Conservation (phyloP, 1,140 invertebrate genomes). For the Pseudomyrmex dendroicus region DNA sequence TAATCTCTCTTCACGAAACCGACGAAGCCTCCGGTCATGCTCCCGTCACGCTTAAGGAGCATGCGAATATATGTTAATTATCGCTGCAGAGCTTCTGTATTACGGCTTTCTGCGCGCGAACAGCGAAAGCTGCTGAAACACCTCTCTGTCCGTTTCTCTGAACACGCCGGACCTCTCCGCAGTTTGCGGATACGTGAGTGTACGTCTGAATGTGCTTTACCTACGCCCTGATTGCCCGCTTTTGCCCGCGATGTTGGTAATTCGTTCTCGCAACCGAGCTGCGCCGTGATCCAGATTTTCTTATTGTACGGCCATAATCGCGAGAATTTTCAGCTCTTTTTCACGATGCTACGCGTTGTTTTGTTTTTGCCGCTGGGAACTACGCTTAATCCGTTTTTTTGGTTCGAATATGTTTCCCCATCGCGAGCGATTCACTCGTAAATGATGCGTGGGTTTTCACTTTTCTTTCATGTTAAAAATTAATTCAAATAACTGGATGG, state of each 20-base stretch:
- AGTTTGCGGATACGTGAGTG: background rate
- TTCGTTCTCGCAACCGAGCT: background rate
- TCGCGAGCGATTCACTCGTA: too few species aligned
- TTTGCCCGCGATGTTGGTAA: background rate
- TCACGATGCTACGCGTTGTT: background rate
- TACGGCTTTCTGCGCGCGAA: background rate
- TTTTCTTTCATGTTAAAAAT: too few species aligned
- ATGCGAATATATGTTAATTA: constrained; percentile 65
- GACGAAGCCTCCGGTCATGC: constrained; percentile 28
- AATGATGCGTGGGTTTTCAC: too few species aligned
- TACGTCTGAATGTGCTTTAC: constrained; percentile 14
- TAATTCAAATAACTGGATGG: too few species aligned
- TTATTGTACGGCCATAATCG: background rate
- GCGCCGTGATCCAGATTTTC: background rate
- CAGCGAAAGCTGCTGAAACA: constrained; percentile 32
- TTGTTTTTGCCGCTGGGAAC: background rate
- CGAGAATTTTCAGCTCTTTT: background rate
- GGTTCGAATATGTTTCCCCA: too few species aligned
- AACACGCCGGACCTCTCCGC: too few species aligned
- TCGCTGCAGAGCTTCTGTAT: constrained; percentile 7
- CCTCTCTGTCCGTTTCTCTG: background rate
- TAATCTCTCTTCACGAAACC: constrained; percentile 63
- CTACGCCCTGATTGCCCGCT: constrained; percentile 15
- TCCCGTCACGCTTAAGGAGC: constrained; percentile 64
- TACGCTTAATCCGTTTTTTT: background rate